Evolutionary conservation across 1,140 invertebrate species (phyloP), one percentile per base, ranked within the genome.

Genomic region (Cheumatopsyche charites): DNA sequence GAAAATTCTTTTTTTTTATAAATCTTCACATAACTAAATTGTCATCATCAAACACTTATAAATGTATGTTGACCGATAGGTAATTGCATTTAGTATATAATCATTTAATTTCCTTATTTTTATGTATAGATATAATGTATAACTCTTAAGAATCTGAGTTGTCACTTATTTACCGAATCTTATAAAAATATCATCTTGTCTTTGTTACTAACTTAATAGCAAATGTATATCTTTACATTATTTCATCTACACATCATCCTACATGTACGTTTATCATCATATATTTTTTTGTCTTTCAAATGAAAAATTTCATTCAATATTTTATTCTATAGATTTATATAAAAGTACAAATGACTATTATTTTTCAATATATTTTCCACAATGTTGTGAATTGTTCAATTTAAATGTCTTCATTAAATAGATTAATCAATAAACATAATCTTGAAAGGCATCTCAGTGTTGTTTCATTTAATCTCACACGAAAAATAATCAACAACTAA

Each of bases 231-330:
- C 13, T 52, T 19, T 17, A 45, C 19, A 7, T 52, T 52, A 36
- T 9, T 52, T 52, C 29, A 36, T 36, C 9, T 36, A 36, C 29
- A 36, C 29, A 36, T 58, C 7, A 23, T 58, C n/a, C 23, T 12
- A 5, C 55, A 58, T 58, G 3, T 3, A 47, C 13, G 2, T 7
- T 58, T 58, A n/a, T 25, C 55, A 58, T 19, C 12, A 58, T 58
- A 25, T 23, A 58, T n/a, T 58, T 17, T 52, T 52, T 52, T 52
- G 47, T 1, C 55, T 58, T 58, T 58, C 55, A 58, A 58, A 25
- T n/a, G 23, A 12, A 15, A n/a, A 52, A 6, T 42, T 42, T 42
- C 5, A 42, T 6, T 42, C 41, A 42, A 42, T 6, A n/a, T n/a
- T n/a, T n/a, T n/a, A n/a, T n/a, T n/a, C n/a, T n/a, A n/a, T n/a